These are phyloP conservation scores for Stichodactyla helianthus DNA, from an alignment of 64 coral and sea anemone species.

Conservation along the genomic window DNA sequence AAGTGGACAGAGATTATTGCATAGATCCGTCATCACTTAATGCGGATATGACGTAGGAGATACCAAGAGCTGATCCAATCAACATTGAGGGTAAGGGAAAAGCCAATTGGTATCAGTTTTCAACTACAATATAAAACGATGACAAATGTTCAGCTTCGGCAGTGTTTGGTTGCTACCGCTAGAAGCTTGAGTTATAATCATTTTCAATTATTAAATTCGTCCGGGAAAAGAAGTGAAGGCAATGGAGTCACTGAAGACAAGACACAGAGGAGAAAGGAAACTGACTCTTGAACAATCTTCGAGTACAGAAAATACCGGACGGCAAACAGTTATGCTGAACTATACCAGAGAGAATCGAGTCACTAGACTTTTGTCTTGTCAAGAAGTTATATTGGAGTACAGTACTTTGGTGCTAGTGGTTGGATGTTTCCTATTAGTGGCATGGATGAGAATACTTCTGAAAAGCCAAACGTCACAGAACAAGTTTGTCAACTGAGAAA, in stretches of 20 bases:
- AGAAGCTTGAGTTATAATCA: neutral
- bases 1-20: too few species aligned
- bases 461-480: neutral
- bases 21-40: neutral
- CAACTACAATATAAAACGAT: neutral
- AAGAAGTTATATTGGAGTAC: slow-evolving; percentile 2
- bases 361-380: neutral
- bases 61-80: neutral
- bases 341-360: neutral
- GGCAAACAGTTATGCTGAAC: neutral
- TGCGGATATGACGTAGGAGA: neutral
- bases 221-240: neutral
- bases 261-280: neutral
- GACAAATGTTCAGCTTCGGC: neutral
- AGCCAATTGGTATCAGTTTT: neutral
- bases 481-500: neutral
- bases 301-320: neutral
- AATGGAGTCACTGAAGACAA: neutral
- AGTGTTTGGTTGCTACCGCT: neutral
- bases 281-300: neutral
- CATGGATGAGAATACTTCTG: neutral
- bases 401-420: neutral
- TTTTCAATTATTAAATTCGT: neutral
- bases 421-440: neutral
- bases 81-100: neutral